Evolutionary conservation across 2,797 vertebrate species (phyloP).

Genomic region (Schizopygopsis malacanthus): DNA sequence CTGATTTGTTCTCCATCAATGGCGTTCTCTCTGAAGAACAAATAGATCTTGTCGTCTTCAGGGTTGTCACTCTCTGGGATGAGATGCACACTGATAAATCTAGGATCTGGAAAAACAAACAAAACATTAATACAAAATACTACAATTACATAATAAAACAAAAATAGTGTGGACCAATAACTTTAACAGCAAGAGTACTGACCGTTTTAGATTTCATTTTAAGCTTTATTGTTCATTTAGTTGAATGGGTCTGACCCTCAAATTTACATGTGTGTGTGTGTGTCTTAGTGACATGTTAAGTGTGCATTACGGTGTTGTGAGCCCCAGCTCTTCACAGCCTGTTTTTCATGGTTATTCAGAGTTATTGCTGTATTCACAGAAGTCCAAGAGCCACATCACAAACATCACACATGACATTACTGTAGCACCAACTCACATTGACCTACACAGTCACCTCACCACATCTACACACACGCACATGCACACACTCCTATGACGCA

Average conservation of each 20-base stretch:
- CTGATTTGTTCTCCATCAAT: constrained; percentile 96
- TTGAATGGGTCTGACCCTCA: not conserved
- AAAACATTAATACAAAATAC: not conserved
- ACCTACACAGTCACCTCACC: constrained; percentile 1
- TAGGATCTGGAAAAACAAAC: constrained; percentile 82
- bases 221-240: not conserved
- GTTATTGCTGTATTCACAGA: constrained; percentile 26
- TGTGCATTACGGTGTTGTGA: not conserved
- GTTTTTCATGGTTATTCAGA: constrained; percentile 27
- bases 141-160: not conserved
- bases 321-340: constrained; percentile 18
- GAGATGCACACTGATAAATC: constrained; percentile 90
- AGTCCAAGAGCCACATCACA: constrained; percentile 7
- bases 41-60: constrained; percentile 98
- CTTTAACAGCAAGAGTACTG: not conserved
- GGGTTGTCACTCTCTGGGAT: constrained; percentile 97
- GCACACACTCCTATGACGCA: not conserved
- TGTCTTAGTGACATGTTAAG: not conserved
- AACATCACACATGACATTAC: not conserved
- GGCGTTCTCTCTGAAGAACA: constrained; percentile 97
- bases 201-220: not conserved
- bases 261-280: not conserved
- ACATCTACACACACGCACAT: not conserved
- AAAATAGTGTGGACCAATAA: not conserved
- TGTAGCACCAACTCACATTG: not conserved